phyloP scores from a whole-genome alignment of 2,113 vertebrate genomes.

The Hyaena hyaena region DNA sequence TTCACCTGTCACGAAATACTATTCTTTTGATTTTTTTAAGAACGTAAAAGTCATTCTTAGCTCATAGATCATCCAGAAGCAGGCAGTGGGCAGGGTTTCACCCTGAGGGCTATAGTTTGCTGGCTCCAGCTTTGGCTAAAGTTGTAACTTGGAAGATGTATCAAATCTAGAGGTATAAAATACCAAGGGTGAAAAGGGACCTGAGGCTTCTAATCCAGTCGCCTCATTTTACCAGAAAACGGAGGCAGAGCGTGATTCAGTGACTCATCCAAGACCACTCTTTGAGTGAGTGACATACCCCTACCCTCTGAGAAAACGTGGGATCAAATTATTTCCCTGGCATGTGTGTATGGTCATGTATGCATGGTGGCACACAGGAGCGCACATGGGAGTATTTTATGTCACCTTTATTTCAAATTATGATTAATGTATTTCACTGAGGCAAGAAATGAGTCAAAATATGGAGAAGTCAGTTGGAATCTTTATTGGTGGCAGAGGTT shows the following conservation, averaged over 20 bases:
- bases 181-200: not conserved
- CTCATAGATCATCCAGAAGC: not conserved
- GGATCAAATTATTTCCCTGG: not conserved
- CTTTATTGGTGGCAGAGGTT: not conserved
- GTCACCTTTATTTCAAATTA: conserved; percentile 13
- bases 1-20: not conserved
- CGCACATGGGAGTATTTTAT: not conserved
- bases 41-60: not conserved
- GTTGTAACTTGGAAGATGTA: not conserved
- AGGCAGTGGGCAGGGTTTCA: not conserved
- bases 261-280: not conserved
- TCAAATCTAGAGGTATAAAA: not conserved
- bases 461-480: not conserved
- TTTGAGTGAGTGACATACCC: not conserved
- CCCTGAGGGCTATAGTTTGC: not conserved
- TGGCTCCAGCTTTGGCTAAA: not conserved
- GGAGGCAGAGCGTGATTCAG: not conserved
- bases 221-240: not conserved
- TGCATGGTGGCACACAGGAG: not conserved
- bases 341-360: not conserved
- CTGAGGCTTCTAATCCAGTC: not conserved
- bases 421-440: conserved; percentile 14
- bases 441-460: conserved; percentile 28
- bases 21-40: not conserved
- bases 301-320: not conserved